Evolutionary conservation across 2,113 vertebrate species (phyloP).

Genomic region (Myanophis thanlyinensis): DNA sequence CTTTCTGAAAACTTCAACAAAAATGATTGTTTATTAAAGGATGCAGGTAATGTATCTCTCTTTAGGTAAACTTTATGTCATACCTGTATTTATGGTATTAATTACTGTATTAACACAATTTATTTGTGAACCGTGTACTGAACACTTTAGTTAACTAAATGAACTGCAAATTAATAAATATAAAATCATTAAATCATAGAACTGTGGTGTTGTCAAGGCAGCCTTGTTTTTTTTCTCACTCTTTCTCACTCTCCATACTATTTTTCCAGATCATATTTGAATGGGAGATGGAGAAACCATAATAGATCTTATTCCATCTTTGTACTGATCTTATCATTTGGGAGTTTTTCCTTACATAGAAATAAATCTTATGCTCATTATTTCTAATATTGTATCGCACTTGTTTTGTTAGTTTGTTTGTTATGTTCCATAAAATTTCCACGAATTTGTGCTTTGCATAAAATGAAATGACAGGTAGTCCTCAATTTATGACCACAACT

Average conservation of each 20-base stretch:
- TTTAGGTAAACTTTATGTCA: not conserved
- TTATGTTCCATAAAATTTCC: not conserved
- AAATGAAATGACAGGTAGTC: not conserved
- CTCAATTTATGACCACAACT: too few species aligned
- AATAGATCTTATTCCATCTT: not conserved
- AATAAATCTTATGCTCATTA: not conserved
- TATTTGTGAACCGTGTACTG: not conserved
- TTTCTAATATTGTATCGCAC: not conserved
- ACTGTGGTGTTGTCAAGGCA: not conserved
- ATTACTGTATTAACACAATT: not conserved
- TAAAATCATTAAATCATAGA: not conserved
- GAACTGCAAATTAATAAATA: not conserved
- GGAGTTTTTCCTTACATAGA: not conserved
- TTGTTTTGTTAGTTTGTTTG: not conserved
- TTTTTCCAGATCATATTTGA: not conserved
- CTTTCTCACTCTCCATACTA: not conserved
- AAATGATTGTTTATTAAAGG: not conserved
- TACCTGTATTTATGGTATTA: not conserved
- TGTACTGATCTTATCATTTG: not conserved
- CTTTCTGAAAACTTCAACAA: conserved; percentile 4
- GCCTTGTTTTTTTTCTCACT: not conserved
- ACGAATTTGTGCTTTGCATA: not conserved
- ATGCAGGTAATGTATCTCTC: conserved; percentile 20
- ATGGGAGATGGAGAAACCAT: not conserved
- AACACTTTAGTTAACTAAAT: not conserved